These are phyloP conservation scores for Protodeltote pygarga DNA, from an alignment of 2,888 invertebrate species.

Conservation along the genomic window DNA sequence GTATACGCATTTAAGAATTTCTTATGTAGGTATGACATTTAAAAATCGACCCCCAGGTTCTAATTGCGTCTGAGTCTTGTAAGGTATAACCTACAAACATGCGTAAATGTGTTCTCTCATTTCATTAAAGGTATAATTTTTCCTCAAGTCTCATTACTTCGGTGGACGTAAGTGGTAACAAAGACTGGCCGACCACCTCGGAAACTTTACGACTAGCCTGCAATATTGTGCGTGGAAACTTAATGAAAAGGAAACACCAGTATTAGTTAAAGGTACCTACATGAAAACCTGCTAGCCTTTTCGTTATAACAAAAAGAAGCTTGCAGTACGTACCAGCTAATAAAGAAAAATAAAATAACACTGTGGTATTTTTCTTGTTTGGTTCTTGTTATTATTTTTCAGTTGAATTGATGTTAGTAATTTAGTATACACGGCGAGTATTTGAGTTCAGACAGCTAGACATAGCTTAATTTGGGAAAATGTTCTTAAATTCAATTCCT, in stretches of 20 bases:
- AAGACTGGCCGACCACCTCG: constrained; percentile 64
- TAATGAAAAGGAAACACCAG: constrained; percentile 80
- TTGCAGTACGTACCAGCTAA: constrained; percentile 24
- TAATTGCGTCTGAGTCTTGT: constrained; percentile 42
- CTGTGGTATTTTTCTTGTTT: too few species aligned
- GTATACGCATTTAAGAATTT: too few species aligned
- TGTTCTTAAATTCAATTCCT: too few species aligned
- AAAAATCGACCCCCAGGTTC: too few species aligned
- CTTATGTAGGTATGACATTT: too few species aligned
- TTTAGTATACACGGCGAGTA: too few species aligned
- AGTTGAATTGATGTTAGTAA: neutral
- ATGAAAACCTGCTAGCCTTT: constrained; percentile 56
- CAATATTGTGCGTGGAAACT: constrained; percentile 83
- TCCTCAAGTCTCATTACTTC: constrained; percentile 73
- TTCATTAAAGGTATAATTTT: constrained; percentile 79
- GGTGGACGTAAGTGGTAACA: constrained; percentile 56
- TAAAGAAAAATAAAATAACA: too few species aligned
- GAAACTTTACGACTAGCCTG: constrained; percentile 75
- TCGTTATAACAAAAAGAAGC: constrained; percentile 38
- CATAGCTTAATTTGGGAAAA: too few species aligned
- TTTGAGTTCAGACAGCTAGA: too few species aligned
- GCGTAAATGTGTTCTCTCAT: constrained; percentile 58
- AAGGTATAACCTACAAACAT: too few species aligned
- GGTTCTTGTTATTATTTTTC: constrained; percentile 1
- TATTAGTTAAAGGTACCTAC: constrained; percentile 62